phyloP scores from a whole-genome alignment of 2,888 invertebrate genomes.

The Andricus curvator region DNA sequence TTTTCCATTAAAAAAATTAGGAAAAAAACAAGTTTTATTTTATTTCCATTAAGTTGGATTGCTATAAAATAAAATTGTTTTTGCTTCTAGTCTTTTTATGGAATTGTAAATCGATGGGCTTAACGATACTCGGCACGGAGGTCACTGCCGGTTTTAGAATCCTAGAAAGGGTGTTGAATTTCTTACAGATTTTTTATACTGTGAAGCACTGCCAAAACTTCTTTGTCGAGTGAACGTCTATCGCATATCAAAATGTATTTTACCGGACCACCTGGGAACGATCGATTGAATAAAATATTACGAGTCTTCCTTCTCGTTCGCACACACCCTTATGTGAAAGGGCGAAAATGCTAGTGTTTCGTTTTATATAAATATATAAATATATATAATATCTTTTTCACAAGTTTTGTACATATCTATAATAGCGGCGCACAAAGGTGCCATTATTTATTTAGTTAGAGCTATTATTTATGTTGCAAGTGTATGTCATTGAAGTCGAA shows the following conservation, averaged over 20 bases:
- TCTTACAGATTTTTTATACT: slow-evolving; percentile 1
- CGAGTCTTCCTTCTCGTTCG: slow-evolving; percentile 58
- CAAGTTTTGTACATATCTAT: slow-evolving; percentile 55
- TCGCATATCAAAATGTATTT: slow-evolving; percentile 17
- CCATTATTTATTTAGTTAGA: slow-evolving; percentile 70
- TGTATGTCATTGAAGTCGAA: background rate
- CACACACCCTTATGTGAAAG: slow-evolving; percentile 23
- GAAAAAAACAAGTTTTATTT: slow-evolving; percentile 3
- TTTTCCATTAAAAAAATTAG: slow-evolving; percentile 4
- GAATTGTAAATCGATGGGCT: background rate
- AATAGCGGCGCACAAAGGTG: slow-evolving; percentile 49
- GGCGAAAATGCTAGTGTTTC: slow-evolving; percentile 29
- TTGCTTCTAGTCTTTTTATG: slow-evolving; percentile 9
- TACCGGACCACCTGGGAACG: slow-evolving; percentile 7
- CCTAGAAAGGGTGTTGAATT: slow-evolving; percentile 20
- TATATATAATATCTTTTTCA: slow-evolving; percentile 30
- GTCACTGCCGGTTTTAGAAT: slow-evolving; percentile 21
- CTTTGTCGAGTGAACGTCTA: slow-evolving; percentile 16
- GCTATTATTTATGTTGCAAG: slow-evolving; percentile 64
- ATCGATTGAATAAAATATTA: slow-evolving; percentile 28
- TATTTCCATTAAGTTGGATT: background rate
- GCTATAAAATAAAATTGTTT: slow-evolving; percentile 3
- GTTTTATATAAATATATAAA: slow-evolving; percentile 56
- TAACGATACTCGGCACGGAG: background rate
- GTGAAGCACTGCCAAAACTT: slow-evolving; percentile 37